Evolutionary conservation across 2,797 vertebrate species (phyloP).

Genomic region (Nasua narica): DNA sequence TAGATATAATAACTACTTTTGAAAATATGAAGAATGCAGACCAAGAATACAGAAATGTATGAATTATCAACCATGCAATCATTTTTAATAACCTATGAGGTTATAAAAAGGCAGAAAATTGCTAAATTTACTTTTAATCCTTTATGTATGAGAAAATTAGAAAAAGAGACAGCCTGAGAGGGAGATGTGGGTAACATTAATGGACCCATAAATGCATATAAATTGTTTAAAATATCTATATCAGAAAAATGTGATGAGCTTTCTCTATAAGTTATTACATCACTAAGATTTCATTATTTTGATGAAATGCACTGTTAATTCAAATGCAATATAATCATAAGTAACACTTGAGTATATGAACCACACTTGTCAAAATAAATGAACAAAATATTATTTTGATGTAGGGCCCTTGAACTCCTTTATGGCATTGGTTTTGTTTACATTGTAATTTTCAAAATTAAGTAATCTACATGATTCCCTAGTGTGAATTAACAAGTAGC

Average conservation of each 20-base stretch:
- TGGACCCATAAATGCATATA: not conserved
- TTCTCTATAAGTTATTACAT: slow-evolving; percentile 45
- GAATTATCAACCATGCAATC: not conserved
- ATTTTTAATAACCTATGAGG: slow-evolving; percentile 22
- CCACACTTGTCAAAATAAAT: slow-evolving; percentile 69
- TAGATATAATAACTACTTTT: not conserved
- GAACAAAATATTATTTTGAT: slow-evolving; percentile 73
- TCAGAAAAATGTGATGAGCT: slow-evolving; percentile 35
- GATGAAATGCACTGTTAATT: slow-evolving; percentile 65
- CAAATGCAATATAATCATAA: slow-evolving; percentile 52
- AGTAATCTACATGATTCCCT: slow-evolving; percentile 63
- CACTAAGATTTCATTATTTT: slow-evolving; percentile 66
- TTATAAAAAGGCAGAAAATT: not conserved
- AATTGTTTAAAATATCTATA: slow-evolving; percentile 30
- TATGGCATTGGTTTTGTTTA: slow-evolving; percentile 70
- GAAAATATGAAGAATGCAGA: not conserved
- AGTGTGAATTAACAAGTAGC: slow-evolving; percentile 71
- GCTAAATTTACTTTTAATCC: not conserved
- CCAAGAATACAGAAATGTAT: not conserved
- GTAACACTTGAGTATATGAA: slow-evolving; percentile 70
- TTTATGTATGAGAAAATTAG: not conserved
- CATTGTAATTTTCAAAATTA: slow-evolving; percentile 76
- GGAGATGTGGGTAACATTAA: not conserved
- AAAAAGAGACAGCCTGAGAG: not conserved
- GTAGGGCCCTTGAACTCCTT: slow-evolving; percentile 71